Evolutionary conservation across 2,888 invertebrate species (phyloP), one percentile per base, ranked within the genome.

Genomic region (Halictus quadricinctus): DNA sequence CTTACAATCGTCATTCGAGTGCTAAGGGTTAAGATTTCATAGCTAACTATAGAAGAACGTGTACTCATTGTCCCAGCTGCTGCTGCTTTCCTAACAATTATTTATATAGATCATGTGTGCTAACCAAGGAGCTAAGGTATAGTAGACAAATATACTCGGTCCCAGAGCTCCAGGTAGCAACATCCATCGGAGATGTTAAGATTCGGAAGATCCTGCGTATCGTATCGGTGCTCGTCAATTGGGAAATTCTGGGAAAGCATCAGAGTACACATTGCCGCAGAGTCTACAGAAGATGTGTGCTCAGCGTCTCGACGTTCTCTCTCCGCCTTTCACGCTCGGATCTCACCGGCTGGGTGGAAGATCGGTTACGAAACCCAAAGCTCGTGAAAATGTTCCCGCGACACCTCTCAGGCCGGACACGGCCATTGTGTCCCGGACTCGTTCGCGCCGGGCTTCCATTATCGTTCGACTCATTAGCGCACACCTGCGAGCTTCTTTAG

Each of bases 401-500:
- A 76, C 66, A 72, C 25, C 70, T 72, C 54, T 54, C 54, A 7
- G 10, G 58, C 83, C 79, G 79, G 70, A 79, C 81, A 36, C 69
- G 69, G 43, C 80, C 79, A 89, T 89, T 89, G 89, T 89, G 86
- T 86, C 83, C 76, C 76, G 72, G 75, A 85, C 80, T 84, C 66
- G 72, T 60, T 79, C 74, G 36, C 70, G 73, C 66, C 66, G 58
- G 82, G 64, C 84, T 87, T 89, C 84, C 88, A 89, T 92, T 91
- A 91, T 90, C 88, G 84, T 85, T 89, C 75, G 88, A 90, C 88
- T 92, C 89, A 87, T 88, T 90, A 89, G 88, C 88, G 86, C 87
- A 84, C 90, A 91, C 90, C 89, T 91, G 91, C 87, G 86, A 90
- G 86, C 72, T 73, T 72, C 81, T 82, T 84, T 72, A 79, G 85